A percentile compares a stretch with the other conserved stretches of the same genome.
Evolutionary conservation across 2,113 vertebrate species (phyloP).

Genomic region (Phyllopteryx taeniolatus): DNA sequence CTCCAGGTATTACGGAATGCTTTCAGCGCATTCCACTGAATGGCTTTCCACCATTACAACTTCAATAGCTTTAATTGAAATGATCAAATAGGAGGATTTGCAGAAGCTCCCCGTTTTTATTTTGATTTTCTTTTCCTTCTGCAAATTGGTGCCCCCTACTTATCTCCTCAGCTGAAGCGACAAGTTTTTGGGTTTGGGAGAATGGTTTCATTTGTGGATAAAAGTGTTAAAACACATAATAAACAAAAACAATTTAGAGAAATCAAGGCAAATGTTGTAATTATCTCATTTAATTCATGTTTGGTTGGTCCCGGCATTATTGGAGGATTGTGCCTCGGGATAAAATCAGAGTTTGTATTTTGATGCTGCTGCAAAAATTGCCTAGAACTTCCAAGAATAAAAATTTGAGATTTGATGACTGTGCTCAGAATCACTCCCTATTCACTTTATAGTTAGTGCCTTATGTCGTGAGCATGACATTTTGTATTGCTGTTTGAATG

Average conservation of each 20-base stretch:
- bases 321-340: conserved; percentile 37
- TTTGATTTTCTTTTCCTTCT: neutral
- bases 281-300: conserved; percentile 46
- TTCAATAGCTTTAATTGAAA: conserved; percentile 8
- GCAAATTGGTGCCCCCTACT: neutral
- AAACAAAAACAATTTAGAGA: conserved; percentile 21
- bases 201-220: conserved; percentile 10
- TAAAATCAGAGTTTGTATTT: conserved; percentile 41
- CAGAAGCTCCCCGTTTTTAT: conserved; percentile 2
- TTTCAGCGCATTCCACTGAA: conserved; percentile 18
- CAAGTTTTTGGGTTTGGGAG: neutral
- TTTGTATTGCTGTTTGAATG: too few species aligned
- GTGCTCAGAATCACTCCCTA: neutral
- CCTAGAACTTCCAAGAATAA: conserved; percentile 22
- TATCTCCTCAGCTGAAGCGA: conserved; percentile 3
- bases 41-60: neutral
- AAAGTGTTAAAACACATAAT: conserved; percentile 1
- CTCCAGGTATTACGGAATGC: conserved; percentile 25
- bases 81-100: conserved; percentile 14
- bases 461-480: too few species aligned
- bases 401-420: neutral
- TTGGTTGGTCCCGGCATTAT: conserved; percentile 16
- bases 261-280: conserved; percentile 47
- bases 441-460: neutral
- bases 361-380: conserved; percentile 46